These are phyloP conservation scores for Polydesmus complanatus DNA, from an alignment of 2,888 invertebrate species.

Conservation along the genomic window DNA sequence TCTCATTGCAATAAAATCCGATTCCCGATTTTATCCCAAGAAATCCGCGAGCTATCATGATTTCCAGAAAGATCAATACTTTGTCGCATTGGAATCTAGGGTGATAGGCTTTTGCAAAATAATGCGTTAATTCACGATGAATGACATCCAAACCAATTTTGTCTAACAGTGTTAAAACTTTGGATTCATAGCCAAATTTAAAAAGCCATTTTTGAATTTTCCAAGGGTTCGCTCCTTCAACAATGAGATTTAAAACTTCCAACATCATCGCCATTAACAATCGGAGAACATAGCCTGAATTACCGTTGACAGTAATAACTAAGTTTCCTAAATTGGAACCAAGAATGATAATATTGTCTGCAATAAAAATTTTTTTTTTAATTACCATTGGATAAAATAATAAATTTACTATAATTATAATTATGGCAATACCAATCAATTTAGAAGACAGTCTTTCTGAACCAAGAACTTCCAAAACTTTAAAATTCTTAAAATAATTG, in stretches of 20 bases:
- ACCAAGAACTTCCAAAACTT: too few relatives aligned
- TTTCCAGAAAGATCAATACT: slow-evolving; percentile 50
- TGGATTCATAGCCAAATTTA: slow-evolving; percentile 94
- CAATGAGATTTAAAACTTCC: slow-evolving; percentile 60
- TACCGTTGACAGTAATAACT: slow-evolving; percentile 94
- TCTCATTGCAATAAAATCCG: background rate
- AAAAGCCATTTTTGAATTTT: slow-evolving; percentile 69
- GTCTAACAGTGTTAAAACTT: slow-evolving; percentile 86
- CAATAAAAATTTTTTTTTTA: background rate
- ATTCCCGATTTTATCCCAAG: slow-evolving; percentile 45
- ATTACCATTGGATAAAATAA: too few relatives aligned
- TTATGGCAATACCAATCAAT: too few relatives aligned
- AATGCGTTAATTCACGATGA: slow-evolving; percentile 81
- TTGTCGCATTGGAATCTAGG: slow-evolving; percentile 45
- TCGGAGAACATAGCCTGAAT: slow-evolving; percentile 97
- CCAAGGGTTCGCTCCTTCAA: slow-evolving; percentile 86
- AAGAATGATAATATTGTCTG: slow-evolving; percentile 45
- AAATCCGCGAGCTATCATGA: slow-evolving; percentile 78
- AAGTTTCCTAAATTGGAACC: slow-evolving; percentile 94
- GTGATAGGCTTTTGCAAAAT: slow-evolving; percentile 72
- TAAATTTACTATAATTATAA: too few relatives aligned
- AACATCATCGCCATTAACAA: slow-evolving; percentile 84
- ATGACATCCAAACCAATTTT: slow-evolving; percentile 94
- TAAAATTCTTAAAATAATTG: too few relatives aligned
- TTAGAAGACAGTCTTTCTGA: too few relatives aligned